These are phyloP conservation scores for Nineta flava DNA, from an alignment of 2,888 invertebrate genomes.

Conservation along the genomic window DNA sequence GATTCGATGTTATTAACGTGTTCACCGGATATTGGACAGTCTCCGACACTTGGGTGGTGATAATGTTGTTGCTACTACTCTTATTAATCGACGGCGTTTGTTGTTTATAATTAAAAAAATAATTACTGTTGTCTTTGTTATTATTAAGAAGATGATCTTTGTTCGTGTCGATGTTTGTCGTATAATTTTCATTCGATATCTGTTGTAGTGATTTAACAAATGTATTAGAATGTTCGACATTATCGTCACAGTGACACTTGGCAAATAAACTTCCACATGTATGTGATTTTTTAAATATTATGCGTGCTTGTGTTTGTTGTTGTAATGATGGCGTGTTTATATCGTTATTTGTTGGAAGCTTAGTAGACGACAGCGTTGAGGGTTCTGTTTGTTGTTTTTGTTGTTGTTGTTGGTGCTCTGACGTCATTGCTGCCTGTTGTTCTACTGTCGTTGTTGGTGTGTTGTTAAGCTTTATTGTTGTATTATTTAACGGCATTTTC, in stretches of 20 bases:
- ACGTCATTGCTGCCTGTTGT: neutral
- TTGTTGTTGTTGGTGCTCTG: neutral
- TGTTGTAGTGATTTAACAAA: too few species aligned
- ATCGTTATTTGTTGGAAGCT: constrained; percentile 1
- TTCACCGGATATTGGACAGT: neutral
- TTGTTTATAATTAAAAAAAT: too few species aligned
- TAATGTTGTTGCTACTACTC: too few species aligned
- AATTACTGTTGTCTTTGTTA: too few species aligned
- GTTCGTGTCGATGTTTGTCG: too few species aligned
- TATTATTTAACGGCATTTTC: too few species aligned
- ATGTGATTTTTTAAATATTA: constrained; percentile 22
- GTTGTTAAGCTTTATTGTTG: neutral
- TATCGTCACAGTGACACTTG: constrained; percentile 25
- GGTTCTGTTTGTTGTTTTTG: neutral
- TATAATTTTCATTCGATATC: too few species aligned
- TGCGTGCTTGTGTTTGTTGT: constrained; percentile 11
- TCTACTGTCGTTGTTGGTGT: neutral
- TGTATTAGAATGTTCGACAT: constrained; percentile 7
- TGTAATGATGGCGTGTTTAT: neutral
- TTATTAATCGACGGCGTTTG: too few species aligned
- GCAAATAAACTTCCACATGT: constrained; percentile 30
- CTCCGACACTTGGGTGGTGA: too few species aligned
- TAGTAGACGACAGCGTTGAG: neutral
- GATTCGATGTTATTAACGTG: neutral
- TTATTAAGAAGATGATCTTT: too few species aligned